Conservation (phyloP, 2,888 invertebrate genomes). For the Hirtodrosophila cameraria region DNA sequence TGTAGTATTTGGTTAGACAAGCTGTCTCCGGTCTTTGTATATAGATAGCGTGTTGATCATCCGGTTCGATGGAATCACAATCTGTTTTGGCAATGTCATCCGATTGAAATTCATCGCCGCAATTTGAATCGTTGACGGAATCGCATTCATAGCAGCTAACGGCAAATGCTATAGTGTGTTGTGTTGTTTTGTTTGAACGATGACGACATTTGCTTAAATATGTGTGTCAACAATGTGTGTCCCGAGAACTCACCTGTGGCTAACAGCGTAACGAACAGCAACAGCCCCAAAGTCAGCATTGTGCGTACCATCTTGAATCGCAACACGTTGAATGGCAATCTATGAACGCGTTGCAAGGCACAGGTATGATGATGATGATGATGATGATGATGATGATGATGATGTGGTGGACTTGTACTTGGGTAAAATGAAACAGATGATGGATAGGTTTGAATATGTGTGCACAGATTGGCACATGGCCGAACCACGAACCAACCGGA, state of each 20-base stretch:
- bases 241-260: constrained; percentile 58
- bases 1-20: constrained; percentile 76
- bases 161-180: constrained; percentile 57
- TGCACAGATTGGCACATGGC: constrained; percentile 40
- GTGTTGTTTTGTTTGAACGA: constrained; percentile 18
- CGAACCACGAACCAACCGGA: constrained; percentile 55
- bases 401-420: background rate
- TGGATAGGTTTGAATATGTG: constrained; percentile 8
- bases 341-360: constrained; percentile 1
- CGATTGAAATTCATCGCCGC: constrained; percentile 64
- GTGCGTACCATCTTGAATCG: constrained; percentile 28
- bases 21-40: constrained; percentile 71
- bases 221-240: constrained; percentile 60
- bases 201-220: constrained; percentile 57
- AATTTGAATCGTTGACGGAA: constrained; percentile 74
- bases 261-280: constrained; percentile 53
- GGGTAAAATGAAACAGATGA: constrained; percentile 18
- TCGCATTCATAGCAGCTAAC: constrained; percentile 82
- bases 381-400: too few species aligned
- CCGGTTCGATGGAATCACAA: constrained; percentile 73
- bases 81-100: constrained; percentile 74
- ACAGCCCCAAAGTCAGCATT: constrained; percentile 50
- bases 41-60: constrained; percentile 52
- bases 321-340: background rate
- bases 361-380: too few species aligned